Conservation (phyloP, 1,140 invertebrate species). For the Muscidifurax raptorellus region DNA sequence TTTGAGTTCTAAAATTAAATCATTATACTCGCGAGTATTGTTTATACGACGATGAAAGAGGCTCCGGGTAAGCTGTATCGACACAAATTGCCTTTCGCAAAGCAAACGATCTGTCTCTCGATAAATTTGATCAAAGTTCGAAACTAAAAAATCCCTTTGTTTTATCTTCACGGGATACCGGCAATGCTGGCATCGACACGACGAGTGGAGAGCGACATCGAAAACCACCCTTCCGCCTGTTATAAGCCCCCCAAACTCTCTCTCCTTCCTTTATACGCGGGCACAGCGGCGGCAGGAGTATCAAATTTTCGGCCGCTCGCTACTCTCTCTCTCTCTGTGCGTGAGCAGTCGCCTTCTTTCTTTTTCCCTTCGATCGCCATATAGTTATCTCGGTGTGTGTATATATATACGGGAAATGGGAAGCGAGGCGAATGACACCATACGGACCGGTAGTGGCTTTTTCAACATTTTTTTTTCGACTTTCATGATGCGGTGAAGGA, state of each 20-base stretch:
- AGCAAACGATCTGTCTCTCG: no score
- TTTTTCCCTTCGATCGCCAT: background rate
- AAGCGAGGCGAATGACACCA: conserved; percentile 42
- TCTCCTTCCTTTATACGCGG: conserved; percentile 18
- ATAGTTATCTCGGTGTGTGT: background rate
- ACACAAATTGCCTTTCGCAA: no score
- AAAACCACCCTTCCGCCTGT: conserved; percentile 39
- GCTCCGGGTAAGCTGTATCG: no score
- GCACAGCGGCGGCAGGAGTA: conserved; percentile 2
- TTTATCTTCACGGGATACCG: background rate
- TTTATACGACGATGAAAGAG: no score
- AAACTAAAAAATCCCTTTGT: no score
- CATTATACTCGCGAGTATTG: no score
- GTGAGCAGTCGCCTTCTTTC: background rate
- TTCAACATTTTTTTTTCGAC: background rate
- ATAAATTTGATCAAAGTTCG: no score
- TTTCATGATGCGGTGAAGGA: background rate
- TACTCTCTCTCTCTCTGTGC: background rate
- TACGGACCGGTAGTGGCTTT: conserved; percentile 25
- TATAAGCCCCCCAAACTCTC: background rate
- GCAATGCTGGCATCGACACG: conserved; percentile 21
- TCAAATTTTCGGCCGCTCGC: conserved; percentile 21
- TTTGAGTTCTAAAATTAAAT: no score
- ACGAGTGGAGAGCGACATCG: conserved; percentile 26
- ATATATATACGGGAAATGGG: conserved; percentile 9